phyloP scores from a whole-genome alignment of 2,888 invertebrate genomes.

The Perizoma flavofasciatum region DNA sequence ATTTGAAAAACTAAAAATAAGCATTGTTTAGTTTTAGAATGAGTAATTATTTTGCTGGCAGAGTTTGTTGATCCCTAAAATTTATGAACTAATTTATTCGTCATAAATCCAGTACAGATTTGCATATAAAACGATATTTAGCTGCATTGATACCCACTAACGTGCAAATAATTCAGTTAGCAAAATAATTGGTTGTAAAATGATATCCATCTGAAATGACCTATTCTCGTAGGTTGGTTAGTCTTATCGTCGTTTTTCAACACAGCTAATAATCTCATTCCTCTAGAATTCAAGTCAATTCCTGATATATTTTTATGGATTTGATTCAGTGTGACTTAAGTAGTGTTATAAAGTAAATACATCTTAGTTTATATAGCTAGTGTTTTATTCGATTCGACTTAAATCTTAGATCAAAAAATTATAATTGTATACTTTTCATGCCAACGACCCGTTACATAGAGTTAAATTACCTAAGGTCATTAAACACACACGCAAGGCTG shows the following conservation, averaged over 20 bases:
- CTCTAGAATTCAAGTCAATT: too few relatives aligned
- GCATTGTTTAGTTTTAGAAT: too few relatives aligned
- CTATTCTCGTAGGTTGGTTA: too few relatives aligned
- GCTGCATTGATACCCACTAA: constrained; percentile 1
- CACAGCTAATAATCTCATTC: too few relatives aligned
- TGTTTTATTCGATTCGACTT: constrained; percentile 1
- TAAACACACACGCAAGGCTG: constrained; percentile 60
- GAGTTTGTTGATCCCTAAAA: constrained; percentile 10
- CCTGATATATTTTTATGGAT: too few relatives aligned
- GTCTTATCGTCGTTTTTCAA: too few relatives aligned
- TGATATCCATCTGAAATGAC: neutral
- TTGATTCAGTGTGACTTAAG: too few relatives aligned
- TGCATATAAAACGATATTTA: constrained; percentile 23
- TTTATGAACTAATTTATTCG: constrained; percentile 24
- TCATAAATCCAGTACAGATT: constrained; percentile 19
- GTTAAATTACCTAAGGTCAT: constrained; percentile 52
- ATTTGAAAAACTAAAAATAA: too few relatives aligned
- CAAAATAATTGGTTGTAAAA: neutral
- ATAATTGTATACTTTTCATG: constrained; percentile 53
- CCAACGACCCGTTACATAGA: constrained; percentile 45
- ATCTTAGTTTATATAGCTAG: neutral
- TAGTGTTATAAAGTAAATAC: too few relatives aligned
- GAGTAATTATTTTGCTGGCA: neutral
- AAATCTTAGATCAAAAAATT: constrained; percentile 9
- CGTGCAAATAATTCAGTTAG: constrained; percentile 2